Conservation (phyloP, 2,113 vertebrate genomes). For the Aspidoscelis tigris region DNA sequence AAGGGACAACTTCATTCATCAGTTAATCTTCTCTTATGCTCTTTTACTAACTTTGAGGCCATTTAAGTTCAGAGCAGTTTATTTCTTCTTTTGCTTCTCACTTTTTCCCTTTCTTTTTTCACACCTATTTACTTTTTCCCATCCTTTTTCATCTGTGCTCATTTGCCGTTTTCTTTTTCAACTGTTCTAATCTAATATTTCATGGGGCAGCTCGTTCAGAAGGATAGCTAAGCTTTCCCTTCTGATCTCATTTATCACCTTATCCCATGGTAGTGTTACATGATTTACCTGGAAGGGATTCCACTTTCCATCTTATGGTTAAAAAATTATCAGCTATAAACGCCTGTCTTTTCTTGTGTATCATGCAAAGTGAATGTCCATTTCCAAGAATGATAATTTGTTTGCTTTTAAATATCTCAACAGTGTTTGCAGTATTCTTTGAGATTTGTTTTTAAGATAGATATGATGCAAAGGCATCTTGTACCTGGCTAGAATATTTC, state of each 20-base stretch:
- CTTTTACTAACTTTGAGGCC: background rate
- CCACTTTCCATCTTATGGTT: slow-evolving; percentile 41
- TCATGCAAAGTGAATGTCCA: background rate
- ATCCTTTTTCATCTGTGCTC: slow-evolving; percentile 37
- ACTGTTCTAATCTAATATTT: slow-evolving; percentile 45
- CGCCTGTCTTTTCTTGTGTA: slow-evolving; percentile 1
- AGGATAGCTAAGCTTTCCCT: slow-evolving; percentile 33
- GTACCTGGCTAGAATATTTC: background rate
- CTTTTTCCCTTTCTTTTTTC: slow-evolving; percentile 25
- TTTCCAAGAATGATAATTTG: slow-evolving; percentile 53
- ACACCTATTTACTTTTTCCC: slow-evolving; percentile 27
- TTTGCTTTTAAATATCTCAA: slow-evolving; percentile 34
- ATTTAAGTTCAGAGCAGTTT: background rate
- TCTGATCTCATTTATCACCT: slow-evolving; percentile 49
- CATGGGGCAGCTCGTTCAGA: slow-evolving; percentile 38
- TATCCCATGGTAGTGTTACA: slow-evolving; percentile 35
- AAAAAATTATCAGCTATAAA: slow-evolving; percentile 44
- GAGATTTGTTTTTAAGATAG: slow-evolving; percentile 39
- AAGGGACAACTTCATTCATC: background rate
- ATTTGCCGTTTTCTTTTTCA: slow-evolving; percentile 19
- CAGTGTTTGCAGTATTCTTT: slow-evolving; percentile 43
- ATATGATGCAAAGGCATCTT: background rate
- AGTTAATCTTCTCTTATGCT: background rate
- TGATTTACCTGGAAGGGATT: slow-evolving; percentile 45
- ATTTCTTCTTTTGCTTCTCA: slow-evolving; percentile 13